Evolutionary conservation across 2,888 invertebrate genomes (phyloP).

Genomic region (Exocentrus adspersus): DNA sequence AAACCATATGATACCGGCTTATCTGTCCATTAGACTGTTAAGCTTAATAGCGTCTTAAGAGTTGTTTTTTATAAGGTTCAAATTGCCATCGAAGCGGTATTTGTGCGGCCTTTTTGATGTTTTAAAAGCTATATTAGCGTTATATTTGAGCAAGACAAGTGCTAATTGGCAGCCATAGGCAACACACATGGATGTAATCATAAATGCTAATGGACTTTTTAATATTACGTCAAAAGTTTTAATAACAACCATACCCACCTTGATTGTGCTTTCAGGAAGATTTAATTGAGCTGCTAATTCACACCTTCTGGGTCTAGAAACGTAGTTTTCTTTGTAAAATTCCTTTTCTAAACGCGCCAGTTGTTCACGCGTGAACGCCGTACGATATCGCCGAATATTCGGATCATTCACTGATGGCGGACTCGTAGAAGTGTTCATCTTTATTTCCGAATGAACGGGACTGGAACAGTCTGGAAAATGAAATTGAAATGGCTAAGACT

Average conservation of each 20-base stretch:
- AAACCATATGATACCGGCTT: conserved; percentile 61
- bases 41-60: conserved; percentile 30
- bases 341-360: conserved; percentile 92
- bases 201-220: conserved; percentile 41
- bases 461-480: conserved; percentile 64
- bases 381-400: conserved; percentile 89
- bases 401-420: conserved; percentile 65
- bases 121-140: conserved; percentile 61
- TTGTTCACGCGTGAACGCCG: conserved; percentile 97
- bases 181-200: conserved; percentile 35
- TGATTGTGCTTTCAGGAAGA: conserved; percentile 97
- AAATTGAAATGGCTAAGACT: background rate
- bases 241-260: conserved; percentile 69
- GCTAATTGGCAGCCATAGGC: conserved; percentile 54
- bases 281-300: conserved; percentile 93
- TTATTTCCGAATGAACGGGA: conserved; percentile 55
- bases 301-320: conserved; percentile 92
- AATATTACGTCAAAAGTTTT: conserved; percentile 9
- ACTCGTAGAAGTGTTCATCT: conserved; percentile 45
- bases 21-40: conserved; percentile 61
- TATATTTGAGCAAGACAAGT: conserved; percentile 58
- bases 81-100: conserved; percentile 45
- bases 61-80: conserved; percentile 47
- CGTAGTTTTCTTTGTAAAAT: conserved; percentile 97
- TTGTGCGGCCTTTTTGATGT: conserved; percentile 46